These are phyloP conservation scores for Aphaenogaster rudis DNA, from an alignment of 1,140 invertebrate genomes.

Conservation along the genomic window DNA sequence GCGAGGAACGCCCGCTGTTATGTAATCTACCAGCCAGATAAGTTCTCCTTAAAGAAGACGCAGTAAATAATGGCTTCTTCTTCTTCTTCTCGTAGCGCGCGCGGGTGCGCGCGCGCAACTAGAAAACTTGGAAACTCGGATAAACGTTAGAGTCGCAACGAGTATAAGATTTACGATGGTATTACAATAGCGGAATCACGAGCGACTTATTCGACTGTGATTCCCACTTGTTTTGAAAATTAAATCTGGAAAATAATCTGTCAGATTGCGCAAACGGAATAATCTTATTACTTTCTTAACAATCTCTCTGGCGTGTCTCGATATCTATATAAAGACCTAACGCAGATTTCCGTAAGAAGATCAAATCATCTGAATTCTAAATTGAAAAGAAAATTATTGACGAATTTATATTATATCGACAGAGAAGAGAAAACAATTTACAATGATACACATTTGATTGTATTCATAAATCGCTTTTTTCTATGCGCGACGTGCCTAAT, in stretches of 20 bases:
- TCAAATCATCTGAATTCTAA: background rate
- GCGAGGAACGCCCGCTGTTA: conserved; percentile 62
- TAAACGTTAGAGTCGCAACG: conserved; percentile 55
- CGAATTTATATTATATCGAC: background rate
- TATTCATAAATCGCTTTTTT: background rate
- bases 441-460: background rate
- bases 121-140: conserved; percentile 62
- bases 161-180: conserved; percentile 61
- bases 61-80: conserved; percentile 60
- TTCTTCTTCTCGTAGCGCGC: conserved; percentile 9
- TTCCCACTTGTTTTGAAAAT: conserved; percentile 29
- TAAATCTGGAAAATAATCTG: conserved; percentile 51
- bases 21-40: conserved; percentile 64
- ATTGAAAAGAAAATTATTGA: background rate
- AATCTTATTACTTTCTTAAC: conserved; percentile 14
- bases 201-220: conserved; percentile 36
- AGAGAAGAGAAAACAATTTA: background rate
- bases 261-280: conserved; percentile 8
- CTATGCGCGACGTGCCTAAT: background rate
- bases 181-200: conserved; percentile 52
- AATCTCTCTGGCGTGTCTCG: no score
- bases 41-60: conserved; percentile 63
- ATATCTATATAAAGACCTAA: background rate
- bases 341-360: background rate
- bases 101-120: conserved; percentile 22